Evolutionary conservation across 2,888 invertebrate species (phyloP), one percentile per base, ranked within the genome.

Genomic region (Hipparchia semele): DNA sequence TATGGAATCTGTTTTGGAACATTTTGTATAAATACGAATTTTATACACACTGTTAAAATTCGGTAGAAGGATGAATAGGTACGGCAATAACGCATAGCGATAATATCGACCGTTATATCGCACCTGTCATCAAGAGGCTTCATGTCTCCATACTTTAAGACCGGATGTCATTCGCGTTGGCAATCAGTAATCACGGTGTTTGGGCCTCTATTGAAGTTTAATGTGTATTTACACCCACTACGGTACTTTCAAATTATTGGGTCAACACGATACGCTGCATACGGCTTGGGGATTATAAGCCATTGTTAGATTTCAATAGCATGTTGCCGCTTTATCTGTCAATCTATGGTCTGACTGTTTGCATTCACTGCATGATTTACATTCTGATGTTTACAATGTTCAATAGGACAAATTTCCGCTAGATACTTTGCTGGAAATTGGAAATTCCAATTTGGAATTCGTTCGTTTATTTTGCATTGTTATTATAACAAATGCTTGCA

Each of bases 221-320:
- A 71, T 71, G 54, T 74, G 64, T 72, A 73, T 62, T 68, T 64
- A 72, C 69, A 72, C 70, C 73, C 76, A 76, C 72, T 75, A 77
- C 78, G 79, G 75, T 76, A 73, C 80, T 80, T 78, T 74, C 73
- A 72, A 82, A 82, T 82, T 85, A 85, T 84, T 87, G 80, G 87
- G 89, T 87, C 88, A 86, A 74, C 78, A 74, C 79, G 77, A 73
- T 80, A 80, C 78, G 76, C 76, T 72, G 81, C 85, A 86, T 83
- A 80, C 75, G 78, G 73, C 75, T 73, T 73, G 68, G 73, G 81
- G 85, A 88, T 87, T 86, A 85, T 79, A 74, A 77, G 80, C 74
- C 78, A 80, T 78, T 79, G 76, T 77, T 77, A 79, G 73, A 74
- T 75, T 73, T 68, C 71, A 71, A 73, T 73, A 72, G 74, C 58